These are phyloP conservation scores for Girardinus metallicus DNA, from an alignment of 2,797 vertebrate genomes.

Conservation along the genomic window DNA sequence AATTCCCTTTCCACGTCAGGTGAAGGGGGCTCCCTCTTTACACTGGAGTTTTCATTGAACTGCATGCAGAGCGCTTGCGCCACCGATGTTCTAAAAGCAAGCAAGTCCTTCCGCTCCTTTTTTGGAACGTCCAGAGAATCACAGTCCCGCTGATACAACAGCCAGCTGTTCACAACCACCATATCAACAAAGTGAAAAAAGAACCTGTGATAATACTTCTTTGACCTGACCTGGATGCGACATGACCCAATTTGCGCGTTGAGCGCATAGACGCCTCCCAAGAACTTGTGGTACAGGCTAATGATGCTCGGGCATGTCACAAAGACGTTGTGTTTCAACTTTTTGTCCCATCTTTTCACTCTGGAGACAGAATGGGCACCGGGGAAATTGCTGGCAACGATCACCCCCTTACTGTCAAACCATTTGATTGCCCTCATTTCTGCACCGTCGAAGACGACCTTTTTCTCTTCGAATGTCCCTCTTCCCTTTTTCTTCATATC, in stretches of 20 bases:
- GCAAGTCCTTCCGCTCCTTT: slow-evolving; percentile 25
- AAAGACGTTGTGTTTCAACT: slow-evolving; percentile 19
- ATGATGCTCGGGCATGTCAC: slow-evolving; percentile 30
- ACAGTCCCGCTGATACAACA: slow-evolving; percentile 32
- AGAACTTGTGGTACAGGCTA: slow-evolving; percentile 5
- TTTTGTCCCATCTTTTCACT: slow-evolving; percentile 17
- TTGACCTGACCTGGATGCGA: slow-evolving; percentile 9
- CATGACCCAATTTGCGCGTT: not conserved
- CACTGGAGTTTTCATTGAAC: slow-evolving; percentile 1
- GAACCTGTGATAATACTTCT: slow-evolving; percentile 5
- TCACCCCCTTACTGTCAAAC: slow-evolving; percentile 24
- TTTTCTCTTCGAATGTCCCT: slow-evolving; percentile 26
- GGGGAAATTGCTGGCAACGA: slow-evolving; percentile 25
- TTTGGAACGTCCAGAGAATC: slow-evolving; percentile 10
- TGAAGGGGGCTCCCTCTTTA: slow-evolving; percentile 18
- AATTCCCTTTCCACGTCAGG: slow-evolving; percentile 16
- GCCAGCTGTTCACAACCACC: slow-evolving; percentile 32
- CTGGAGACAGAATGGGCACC: slow-evolving; percentile 6
- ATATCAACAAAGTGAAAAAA: slow-evolving; percentile 35
- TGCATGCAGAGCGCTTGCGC: slow-evolving; percentile 39
- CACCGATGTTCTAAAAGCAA: slow-evolving; percentile 20
- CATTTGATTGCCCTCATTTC: slow-evolving; percentile 32
- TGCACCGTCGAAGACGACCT: not conserved
- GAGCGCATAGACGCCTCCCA: not conserved
- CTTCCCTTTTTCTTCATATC: slow-evolving; percentile 19